Evolutionary conservation across 2,113 vertebrate genomes (phyloP), one percentile per base, ranked within the genome.

Genomic region (Platysteira castanea): DNA sequence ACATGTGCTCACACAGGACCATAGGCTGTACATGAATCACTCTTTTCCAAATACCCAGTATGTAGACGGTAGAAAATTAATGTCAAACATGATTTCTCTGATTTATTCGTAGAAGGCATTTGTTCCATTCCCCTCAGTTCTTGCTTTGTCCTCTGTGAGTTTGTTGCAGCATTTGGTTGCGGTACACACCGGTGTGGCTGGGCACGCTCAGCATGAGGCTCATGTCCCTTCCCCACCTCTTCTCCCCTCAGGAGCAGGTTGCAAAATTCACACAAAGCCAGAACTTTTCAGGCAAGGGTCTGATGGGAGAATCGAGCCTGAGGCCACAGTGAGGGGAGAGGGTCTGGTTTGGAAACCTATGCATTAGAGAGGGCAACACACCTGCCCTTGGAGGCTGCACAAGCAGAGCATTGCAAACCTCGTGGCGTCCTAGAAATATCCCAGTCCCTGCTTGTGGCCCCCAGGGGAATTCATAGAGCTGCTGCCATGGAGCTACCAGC

Each of bases 61-160:
- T 94, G 81, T 33, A 39, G 84, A 97, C 78, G 80, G 75, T n/a
- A 84, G 96, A 93, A 97, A 97, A 96, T 93, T 89, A 96, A 94
- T 95, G 97, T 96, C 96, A 95, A 95, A 92, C 90, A 42, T 54
- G 96, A 90, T 96, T 95, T 95, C 92, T 97, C 96, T 97, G 97
- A 97, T 97, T 96, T 96, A 90, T 91, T 97, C 16, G 4, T 95
- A 87, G 94, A 79, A 77, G 95, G 94, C 89, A 60, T 94, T 88
- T 7, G 22, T 83, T 80, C 67, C 84, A 19, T 92, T 92, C 47
- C 75, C 80, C 85, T 46, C 89, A 89, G 61, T 79, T 90, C 63
- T 69, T 84, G 91, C 97, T 98, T 97, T 97, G 97, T 97, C 96
- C 91, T 97, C 95, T 70, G 18, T 1, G 20, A 64, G 74, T 93